phyloP scores from a whole-genome alignment of 2,888 invertebrate genomes.

The Eumacrocentrus americanus region DNA sequence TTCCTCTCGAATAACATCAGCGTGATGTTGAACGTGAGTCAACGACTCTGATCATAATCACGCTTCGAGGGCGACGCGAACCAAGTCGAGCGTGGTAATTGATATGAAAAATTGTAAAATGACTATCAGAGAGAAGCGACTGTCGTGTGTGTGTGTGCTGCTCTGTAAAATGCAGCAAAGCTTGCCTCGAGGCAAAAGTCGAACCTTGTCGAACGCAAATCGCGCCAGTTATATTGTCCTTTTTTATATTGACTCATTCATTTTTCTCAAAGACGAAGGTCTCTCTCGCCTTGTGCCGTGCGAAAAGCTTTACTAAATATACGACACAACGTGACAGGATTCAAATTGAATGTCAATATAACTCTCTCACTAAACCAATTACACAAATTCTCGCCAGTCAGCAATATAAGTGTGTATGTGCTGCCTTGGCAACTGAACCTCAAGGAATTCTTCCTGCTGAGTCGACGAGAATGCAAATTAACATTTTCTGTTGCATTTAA shows the following conservation, averaged over 20 bases:
- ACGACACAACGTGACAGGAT: slow-evolving; percentile 17
- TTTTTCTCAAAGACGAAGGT: background rate
- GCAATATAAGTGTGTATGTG: no score
- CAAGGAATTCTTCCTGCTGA: no score
- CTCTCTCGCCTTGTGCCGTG: background rate
- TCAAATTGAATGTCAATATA: slow-evolving; percentile 24
- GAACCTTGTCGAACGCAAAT: background rate
- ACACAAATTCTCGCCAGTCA: slow-evolving; percentile 9
- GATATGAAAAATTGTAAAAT: slow-evolving; percentile 15
- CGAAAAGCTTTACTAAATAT: slow-evolving; percentile 12
- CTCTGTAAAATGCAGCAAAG: slow-evolving; percentile 4
- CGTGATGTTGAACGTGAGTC: background rate
- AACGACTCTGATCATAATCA: background rate
- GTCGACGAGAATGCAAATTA: no score
- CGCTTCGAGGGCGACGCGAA: background rate
- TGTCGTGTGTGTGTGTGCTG: background rate
- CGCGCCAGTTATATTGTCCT: background rate
- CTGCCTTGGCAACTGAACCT: no score
- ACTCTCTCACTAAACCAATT: slow-evolving; percentile 18
- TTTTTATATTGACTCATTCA: background rate
- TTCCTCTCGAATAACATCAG: slow-evolving; percentile 29
- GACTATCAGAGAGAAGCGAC: no score
- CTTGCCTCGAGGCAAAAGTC: background rate
- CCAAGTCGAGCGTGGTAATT: slow-evolving; percentile 12
- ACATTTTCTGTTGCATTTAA: no score